phyloP scores from a whole-genome alignment of 2,113 vertebrate genomes.

The Fregata magnificens region DNA sequence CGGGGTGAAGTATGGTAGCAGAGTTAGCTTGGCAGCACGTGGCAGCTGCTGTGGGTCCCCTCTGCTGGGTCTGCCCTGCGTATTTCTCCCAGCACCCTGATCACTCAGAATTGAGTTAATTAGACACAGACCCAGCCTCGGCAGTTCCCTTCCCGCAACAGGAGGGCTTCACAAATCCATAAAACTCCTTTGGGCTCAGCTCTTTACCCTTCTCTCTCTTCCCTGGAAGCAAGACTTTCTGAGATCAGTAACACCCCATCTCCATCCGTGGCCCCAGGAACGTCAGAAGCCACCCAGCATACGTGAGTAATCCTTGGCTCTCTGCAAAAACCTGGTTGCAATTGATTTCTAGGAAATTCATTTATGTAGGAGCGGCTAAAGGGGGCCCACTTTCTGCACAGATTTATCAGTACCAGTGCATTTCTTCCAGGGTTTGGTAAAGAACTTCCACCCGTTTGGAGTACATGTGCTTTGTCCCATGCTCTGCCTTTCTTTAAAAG shows the following conservation, averaged over 20 bases:
- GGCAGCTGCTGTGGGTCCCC: background rate
- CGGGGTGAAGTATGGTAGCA: accelerated
- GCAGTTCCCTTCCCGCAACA: background rate
- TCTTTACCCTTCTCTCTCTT: background rate
- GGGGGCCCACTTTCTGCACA: background rate
- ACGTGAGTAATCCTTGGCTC: background rate
- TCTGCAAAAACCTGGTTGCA: background rate
- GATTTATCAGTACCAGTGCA: background rate
- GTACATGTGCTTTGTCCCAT: background rate
- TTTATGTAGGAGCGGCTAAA: background rate
- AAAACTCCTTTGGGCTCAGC: background rate
- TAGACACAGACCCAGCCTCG: background rate
- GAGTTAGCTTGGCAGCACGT: background rate
- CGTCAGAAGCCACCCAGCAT: background rate
- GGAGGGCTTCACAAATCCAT: background rate
- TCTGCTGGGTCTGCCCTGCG: background rate
- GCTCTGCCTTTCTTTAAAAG: background rate
- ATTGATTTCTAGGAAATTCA: background rate
- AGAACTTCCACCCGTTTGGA: background rate
- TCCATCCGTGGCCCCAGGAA: background rate
- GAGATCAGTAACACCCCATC: background rate
- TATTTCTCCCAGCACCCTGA: background rate
- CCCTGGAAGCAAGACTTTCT: background rate
- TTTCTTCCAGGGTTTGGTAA: background rate
- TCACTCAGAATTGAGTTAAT: background rate